A percentile compares a stretch with the other conserved stretches of the same genome.
These are phyloP conservation scores for Lepidochitona cinerea DNA, from an alignment of 2,888 invertebrate genomes.

Conservation along the genomic window DNA sequence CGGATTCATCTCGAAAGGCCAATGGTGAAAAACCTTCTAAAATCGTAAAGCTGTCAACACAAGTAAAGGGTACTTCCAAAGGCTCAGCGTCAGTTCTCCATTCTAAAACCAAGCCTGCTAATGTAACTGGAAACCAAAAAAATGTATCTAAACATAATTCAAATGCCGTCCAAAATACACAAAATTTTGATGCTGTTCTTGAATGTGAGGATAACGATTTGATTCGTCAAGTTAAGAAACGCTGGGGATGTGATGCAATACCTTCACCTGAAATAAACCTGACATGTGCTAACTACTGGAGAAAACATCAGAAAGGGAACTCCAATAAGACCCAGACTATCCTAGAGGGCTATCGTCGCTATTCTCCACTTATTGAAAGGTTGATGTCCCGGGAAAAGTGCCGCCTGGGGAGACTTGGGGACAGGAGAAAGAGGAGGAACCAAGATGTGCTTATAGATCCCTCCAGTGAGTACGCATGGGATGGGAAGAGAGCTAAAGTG, in stretches of 20 bases:
- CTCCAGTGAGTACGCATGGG: background rate
- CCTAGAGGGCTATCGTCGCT: background rate
- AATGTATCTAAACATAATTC: no score
- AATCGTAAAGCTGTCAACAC: no score
- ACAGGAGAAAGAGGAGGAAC: background rate
- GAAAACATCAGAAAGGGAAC: background rate
- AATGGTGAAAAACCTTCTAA: no score
- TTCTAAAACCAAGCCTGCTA: no score
- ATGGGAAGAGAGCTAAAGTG: background rate
- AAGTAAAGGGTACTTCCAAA: no score
- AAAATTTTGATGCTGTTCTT: no score
- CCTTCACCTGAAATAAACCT: background rate
- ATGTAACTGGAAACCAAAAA: no score
- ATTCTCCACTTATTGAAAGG: background rate
- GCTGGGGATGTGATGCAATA: background rate
- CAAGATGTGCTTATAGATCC: background rate
- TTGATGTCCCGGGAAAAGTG: background rate
- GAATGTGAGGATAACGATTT: background rate
- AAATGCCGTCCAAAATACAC: no score
- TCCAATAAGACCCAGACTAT: no score
- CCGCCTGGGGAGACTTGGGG: background rate
- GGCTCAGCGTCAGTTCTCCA: no score
- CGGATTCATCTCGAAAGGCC: no score
- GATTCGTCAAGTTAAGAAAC: background rate
- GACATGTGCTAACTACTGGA: conserved; percentile 4